phyloP scores from a whole-genome alignment of 1,140 invertebrate species.

The Helicoverpa zea region DNA sequence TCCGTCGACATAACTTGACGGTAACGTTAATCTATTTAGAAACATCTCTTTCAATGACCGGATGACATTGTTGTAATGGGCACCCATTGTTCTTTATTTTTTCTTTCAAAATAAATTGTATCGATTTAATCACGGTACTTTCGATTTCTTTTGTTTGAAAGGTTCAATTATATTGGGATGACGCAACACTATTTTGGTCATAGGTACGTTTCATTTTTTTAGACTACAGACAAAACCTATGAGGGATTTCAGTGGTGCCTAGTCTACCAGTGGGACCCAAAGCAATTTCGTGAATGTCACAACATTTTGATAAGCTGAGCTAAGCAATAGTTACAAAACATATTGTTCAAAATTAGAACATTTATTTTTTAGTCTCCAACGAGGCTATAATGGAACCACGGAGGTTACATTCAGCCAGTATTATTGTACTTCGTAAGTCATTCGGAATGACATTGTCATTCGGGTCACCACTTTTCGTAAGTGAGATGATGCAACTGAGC shows the following conservation, averaged over 20 bases:
- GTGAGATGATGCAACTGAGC: no score
- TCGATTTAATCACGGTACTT: constrained; percentile 41
- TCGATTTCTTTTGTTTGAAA: constrained; percentile 50
- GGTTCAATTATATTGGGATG: constrained; percentile 7
- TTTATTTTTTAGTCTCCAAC: no score
- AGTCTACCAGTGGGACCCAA: no score
- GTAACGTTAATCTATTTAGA: constrained; percentile 14
- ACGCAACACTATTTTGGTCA: not conserved
- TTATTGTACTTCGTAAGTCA: no score
- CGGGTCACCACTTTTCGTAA: no score
- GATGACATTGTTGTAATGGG: constrained; percentile 10
- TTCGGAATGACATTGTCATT: no score
- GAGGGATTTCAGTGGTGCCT: no score
- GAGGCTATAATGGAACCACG: no score
- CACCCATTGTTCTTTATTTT: constrained; percentile 23
- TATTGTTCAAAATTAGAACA: no score
- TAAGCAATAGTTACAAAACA: no score
- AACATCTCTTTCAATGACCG: constrained; percentile 23
- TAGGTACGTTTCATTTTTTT: not conserved
- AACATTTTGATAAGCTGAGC: no score
- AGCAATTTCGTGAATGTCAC: no score
- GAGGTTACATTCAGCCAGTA: not conserved
- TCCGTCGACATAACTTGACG: constrained; percentile 1
- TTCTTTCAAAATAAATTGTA: constrained; percentile 12
- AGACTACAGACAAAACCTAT: not conserved